phyloP scores from a whole-genome alignment of 2,888 invertebrate genomes.

The Diadromus collaris region DNA sequence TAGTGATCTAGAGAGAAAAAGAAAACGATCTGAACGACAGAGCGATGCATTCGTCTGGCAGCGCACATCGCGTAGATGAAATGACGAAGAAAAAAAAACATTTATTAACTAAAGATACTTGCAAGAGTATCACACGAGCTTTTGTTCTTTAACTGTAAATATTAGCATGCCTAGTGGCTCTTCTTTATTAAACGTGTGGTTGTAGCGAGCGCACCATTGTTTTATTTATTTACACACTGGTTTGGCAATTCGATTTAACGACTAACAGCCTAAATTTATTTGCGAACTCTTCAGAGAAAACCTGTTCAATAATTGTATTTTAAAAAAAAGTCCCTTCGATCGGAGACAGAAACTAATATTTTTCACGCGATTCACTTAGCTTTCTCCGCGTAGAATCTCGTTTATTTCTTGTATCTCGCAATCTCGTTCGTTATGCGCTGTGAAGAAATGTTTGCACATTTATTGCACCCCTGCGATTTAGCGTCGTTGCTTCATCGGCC shows the following conservation, averaged over 20 bases:
- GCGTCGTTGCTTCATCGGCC: conserved; percentile 44
- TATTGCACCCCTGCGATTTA: conserved; percentile 23
- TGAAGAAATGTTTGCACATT: conserved; percentile 37
- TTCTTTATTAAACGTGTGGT: conserved; percentile 71
- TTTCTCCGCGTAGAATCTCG: conserved; percentile 16
- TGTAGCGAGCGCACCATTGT: conserved; percentile 70
- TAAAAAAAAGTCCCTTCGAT: neutral
- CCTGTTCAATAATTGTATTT: neutral
- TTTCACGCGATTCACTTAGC: conserved; percentile 28
- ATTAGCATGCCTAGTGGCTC: conserved; percentile 71
- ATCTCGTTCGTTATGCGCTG: conserved; percentile 1
- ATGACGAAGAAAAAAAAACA: neutral
- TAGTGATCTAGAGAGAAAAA: conserved; percentile 9
- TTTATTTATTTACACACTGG: conserved; percentile 73
- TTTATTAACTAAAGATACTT: conserved; percentile 30
- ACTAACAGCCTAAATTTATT: conserved; percentile 30
- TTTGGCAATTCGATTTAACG: conserved; percentile 57
- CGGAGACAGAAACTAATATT: conserved; percentile 19
- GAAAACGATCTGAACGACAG: neutral
- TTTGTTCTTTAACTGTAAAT: conserved; percentile 69
- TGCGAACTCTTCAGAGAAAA: conserved; percentile 18
- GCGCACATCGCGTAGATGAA: conserved; percentile 38
- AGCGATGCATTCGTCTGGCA: conserved; percentile 31
- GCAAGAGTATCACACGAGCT: conserved; percentile 63
- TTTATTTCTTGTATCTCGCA: conserved; percentile 5